These are phyloP conservation scores for Bombus sylvicola DNA, from an alignment of 1,140 invertebrate genomes.

Conservation along the genomic window DNA sequence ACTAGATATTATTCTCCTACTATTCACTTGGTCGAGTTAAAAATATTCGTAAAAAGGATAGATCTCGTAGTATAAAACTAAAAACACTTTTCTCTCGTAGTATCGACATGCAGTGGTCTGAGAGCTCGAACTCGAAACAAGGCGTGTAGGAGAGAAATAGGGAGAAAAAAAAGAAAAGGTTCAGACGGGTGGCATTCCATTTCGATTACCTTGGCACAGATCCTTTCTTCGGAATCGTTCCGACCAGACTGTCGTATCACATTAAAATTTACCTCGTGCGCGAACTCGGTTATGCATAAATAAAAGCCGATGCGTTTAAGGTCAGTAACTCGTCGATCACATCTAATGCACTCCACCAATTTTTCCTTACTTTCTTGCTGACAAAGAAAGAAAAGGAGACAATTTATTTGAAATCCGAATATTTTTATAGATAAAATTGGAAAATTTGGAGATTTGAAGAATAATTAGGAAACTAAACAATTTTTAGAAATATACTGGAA, in stretches of 20 bases:
- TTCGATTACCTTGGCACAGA: constrained; percentile 62
- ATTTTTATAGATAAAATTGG: too few relatives aligned
- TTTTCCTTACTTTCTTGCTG: background rate
- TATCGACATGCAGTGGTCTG: too few relatives aligned
- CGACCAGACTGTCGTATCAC: constrained; percentile 36
- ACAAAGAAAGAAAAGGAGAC: background rate
- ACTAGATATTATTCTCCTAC: too few relatives aligned
- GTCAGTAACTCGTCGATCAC: constrained; percentile 51
- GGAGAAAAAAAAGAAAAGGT: constrained; percentile 11
- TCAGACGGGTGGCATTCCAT: constrained; percentile 47
- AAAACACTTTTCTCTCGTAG: background rate
- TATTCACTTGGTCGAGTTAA: background rate
- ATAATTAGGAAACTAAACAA: too few relatives aligned
- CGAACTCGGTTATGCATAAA: constrained; percentile 65
- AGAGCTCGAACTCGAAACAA: background rate
- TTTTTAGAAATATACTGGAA: too few relatives aligned
- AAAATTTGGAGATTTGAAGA: too few relatives aligned
- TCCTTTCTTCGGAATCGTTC: constrained; percentile 58
- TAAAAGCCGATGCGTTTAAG: constrained; percentile 54
- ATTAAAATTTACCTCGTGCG: constrained; percentile 61
- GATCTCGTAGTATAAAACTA: background rate
- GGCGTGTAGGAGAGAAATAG: constrained; percentile 8
- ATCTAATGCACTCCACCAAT: background rate
- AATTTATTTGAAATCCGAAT: too few relatives aligned
- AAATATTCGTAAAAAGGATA: background rate